Base-by-base conservation (phyloP, 2,888 invertebrate species). In the Ptilodon capucinus region DNA sequence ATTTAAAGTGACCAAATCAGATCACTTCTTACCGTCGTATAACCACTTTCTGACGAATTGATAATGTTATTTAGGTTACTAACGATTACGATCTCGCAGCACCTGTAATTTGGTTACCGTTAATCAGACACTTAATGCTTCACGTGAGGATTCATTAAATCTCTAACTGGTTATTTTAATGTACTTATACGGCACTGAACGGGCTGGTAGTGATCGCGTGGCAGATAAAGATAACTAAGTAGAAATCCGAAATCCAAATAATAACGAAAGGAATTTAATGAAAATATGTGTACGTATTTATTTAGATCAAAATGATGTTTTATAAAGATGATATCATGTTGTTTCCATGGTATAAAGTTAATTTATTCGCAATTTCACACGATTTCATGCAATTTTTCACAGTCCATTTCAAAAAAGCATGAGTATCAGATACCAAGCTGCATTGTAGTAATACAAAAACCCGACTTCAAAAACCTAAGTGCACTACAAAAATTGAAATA, bases 201-300 rank as follows among this genome's bases (percentile, higher is more conserved):
- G 38, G 13, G 28, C 19, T 23, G 23, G 34, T 44, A 54, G 51
- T 46, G 46, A 36, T 54, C 57, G 45, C 60, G 61, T 59, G 63
- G 64, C 57, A 54, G 50, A 65, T 68, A 61, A 61, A 68, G 74
- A 72, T 73, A 75, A 73, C 64, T 57, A 58, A 56, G 62, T 57
- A 57, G 48, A n/a, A n/a, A n/a, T n/a, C n/a, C n/a, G n/a, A n/a
- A n/a, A n/a, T n/a, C n/a, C n/a, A n/a, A n/a, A n/a, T n/a, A n/a
- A n/a, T n/a, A n/a, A n/a, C n/a, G n/a, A n/a, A n/a, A n/a, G n/a
- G n/a, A n/a, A n/a, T n/a, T n/a, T n/a, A n/a, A n/a, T n/a, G n/a
- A n/a, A n/a, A n/a, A n/a, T n/a, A n/a, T n/a, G n/a, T n/a, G n/a
- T n/a, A n/a, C n/a, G n/a, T n/a, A n/a, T n/a, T n/a, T n/a, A n/a